These are phyloP conservation scores for Accipiter virgatus DNA, from an alignment of 2,113 vertebrate species.

Conservation along the genomic window DNA sequence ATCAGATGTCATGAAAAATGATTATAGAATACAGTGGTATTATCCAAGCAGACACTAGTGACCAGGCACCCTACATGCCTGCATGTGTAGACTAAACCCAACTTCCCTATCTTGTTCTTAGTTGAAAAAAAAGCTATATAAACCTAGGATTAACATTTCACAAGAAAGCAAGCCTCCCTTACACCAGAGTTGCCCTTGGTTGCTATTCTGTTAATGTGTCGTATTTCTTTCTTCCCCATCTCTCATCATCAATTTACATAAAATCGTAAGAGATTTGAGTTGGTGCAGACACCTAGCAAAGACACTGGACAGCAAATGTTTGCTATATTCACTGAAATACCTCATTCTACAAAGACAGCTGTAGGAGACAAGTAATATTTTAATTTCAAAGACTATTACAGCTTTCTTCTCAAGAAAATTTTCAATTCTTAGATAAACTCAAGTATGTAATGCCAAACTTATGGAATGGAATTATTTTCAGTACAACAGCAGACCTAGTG, in stretches of 20 bases:
- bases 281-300: neutral
- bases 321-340: neutral
- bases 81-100: neutral
- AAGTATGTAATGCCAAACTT: neutral
- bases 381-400: neutral
- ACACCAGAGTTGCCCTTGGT: neutral
- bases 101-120: neutral
- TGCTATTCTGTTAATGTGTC: neutral
- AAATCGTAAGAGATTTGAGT: neutral
- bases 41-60: neutral
- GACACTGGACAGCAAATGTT: neutral
- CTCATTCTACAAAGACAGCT: neutral
- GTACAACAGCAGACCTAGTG: neutral
- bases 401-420: neutral
- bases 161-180: neutral
- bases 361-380: neutral
- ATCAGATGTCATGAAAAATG: neutral
- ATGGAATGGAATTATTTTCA: neutral
- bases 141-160: neutral
- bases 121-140: neutral
- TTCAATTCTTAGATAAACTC: neutral
- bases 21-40: neutral
- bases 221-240: neutral
- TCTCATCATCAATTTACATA: neutral
- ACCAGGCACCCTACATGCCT: neutral